These are phyloP conservation scores for Augiades crinisus DNA, from an alignment of 2,888 invertebrate genomes.

Conservation along the genomic window DNA sequence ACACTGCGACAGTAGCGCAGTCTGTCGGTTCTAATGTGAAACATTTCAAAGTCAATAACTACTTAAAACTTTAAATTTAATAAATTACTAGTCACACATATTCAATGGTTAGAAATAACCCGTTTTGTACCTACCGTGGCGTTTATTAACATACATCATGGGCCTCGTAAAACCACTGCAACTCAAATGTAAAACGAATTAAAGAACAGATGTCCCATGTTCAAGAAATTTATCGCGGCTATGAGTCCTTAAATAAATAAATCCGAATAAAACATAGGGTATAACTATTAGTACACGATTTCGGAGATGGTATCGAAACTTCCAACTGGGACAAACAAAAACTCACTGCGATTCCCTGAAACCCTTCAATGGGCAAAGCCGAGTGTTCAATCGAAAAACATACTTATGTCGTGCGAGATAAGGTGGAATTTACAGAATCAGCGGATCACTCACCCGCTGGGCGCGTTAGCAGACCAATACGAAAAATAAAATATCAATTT, in stretches of 20 bases:
- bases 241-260: constrained; percentile 24
- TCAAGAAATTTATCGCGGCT: constrained; percentile 20
- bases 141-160: constrained; percentile 3
- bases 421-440: constrained; percentile 40
- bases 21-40: too few species aligned
- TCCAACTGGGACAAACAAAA: constrained; percentile 60
- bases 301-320: constrained; percentile 58
- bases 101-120: too few species aligned
- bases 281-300: constrained; percentile 44
- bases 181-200: constrained; percentile 6
- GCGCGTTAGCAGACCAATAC: constrained; percentile 73
- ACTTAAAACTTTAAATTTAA: too few species aligned
- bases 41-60: too few species aligned
- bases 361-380: constrained; percentile 47
- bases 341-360: constrained; percentile 66
- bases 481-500: constrained; percentile 78
- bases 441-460: constrained; percentile 59
- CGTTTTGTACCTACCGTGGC: too few species aligned
- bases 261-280: constrained; percentile 30
- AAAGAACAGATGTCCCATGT: constrained; percentile 21
- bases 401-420: constrained; percentile 40
- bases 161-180: not conserved
- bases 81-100: too few species aligned
- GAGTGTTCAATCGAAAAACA: constrained; percentile 37
- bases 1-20: too few species aligned